Evolutionary conservation across 2,888 invertebrate species (phyloP).

Genomic region (Hemicrepidius hirtus): DNA sequence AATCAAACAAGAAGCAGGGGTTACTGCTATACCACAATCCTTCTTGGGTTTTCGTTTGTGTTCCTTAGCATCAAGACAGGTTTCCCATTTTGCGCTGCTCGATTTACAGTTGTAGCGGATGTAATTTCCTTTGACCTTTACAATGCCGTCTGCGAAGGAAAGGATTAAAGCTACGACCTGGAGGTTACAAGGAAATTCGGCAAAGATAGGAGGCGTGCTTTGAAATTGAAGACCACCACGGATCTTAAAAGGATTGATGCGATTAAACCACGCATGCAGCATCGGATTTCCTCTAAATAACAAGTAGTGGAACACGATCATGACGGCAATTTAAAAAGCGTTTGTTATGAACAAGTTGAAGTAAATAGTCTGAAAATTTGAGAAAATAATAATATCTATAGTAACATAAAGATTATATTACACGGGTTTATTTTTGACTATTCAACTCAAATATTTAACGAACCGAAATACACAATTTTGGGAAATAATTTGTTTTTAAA

Average conservation of each 20-base stretch:
- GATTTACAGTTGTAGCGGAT: constrained; percentile 36
- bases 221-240: constrained; percentile 27
- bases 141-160: constrained; percentile 22
- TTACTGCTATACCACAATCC: neutral
- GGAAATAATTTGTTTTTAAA: no score
- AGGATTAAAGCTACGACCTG: constrained; percentile 33
- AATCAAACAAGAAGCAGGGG: no score
- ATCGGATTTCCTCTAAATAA: constrained; percentile 6
- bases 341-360: no score
- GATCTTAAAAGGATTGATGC: neutral
- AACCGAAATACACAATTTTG: no score
- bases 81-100: constrained; percentile 20
- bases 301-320: no score
- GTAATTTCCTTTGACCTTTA: constrained; percentile 44
- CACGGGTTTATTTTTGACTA: no score
- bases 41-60: constrained; percentile 9
- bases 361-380: no score
- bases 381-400: no score
- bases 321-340: no score
- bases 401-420: no score
- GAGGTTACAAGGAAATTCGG: constrained; percentile 29
- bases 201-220: constrained; percentile 25
- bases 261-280: constrained; percentile 4
- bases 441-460: no score
- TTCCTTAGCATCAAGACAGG: constrained; percentile 8